These are phyloP conservation scores for Sebastes taczanowskii DNA, from an alignment of 2,797 vertebrate species.

Conservation along the genomic window DNA sequence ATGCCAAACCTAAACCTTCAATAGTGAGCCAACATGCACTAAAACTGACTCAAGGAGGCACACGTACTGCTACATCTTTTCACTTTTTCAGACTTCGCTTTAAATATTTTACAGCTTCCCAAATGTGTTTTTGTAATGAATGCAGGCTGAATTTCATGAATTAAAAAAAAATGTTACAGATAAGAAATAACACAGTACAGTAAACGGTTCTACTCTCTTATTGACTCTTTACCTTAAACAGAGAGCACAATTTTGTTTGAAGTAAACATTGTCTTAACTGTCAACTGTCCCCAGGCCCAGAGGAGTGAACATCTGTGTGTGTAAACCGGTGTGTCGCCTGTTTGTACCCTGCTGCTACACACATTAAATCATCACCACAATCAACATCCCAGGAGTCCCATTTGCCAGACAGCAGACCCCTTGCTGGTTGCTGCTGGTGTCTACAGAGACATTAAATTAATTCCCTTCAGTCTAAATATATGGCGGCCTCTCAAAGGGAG, in stretches of 20 bases:
- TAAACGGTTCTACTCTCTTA: not conserved
- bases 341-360: not conserved
- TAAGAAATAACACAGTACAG: too few species aligned
- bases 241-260: not conserved
- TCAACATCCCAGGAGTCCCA: slow-evolving; percentile 55
- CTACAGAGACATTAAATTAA: slow-evolving; percentile 45
- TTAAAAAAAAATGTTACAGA: too few species aligned
- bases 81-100: not conserved
- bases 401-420: slow-evolving; percentile 51
- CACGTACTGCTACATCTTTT: not conserved
- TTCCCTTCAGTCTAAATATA: slow-evolving; percentile 73
- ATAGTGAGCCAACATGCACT: not conserved
- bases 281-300: not conserved
- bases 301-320: not conserved
- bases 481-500: slow-evolving; percentile 34
- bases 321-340: slow-evolving; percentile 9
- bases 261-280: not conserved
- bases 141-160: not conserved
- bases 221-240: not conserved
- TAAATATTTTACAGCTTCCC: not conserved
- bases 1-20: slow-evolving; percentile 12
- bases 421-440: not conserved
- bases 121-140: not conserved
- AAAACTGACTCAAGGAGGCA: not conserved
- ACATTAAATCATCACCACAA: slow-evolving; percentile 32